Conservation (phyloP, 2,797 vertebrate genomes). For the Falco columbarius region DNA sequence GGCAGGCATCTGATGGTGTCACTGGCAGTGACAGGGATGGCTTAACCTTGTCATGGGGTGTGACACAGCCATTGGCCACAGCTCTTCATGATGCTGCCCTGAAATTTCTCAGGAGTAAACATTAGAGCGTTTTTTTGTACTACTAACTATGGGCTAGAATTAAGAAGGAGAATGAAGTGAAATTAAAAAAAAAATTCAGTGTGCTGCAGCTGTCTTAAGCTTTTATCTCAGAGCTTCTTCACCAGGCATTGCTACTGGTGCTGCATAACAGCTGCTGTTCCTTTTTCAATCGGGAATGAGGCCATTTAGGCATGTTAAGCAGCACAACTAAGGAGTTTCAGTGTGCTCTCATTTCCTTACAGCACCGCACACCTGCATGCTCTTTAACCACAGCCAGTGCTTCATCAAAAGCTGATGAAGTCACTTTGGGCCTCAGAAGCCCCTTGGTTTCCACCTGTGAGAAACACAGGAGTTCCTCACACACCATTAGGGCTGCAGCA, state of each 20-base stretch:
- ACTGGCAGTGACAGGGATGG: not conserved
- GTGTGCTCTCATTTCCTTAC: not conserved
- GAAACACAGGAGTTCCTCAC: not conserved
- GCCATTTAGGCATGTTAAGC: not conserved
- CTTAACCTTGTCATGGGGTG: not conserved
- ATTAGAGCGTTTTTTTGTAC: not conserved
- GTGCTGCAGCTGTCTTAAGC: not conserved
- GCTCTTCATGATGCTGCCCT: not conserved
- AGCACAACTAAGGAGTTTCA: not conserved
- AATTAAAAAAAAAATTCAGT: not conserved
- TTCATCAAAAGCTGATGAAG: not conserved
- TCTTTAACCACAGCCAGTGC: not conserved
- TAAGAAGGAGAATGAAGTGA: not conserved
- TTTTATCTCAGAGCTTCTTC: not conserved
- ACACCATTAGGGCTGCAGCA: not conserved
- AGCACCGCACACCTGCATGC: accelerated
- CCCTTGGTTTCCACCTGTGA: not conserved
- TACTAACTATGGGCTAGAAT: not conserved
- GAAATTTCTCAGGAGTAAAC: not conserved
- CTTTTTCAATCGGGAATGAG: not conserved
- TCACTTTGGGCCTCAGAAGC: not conserved
- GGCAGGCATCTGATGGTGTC: not conserved
- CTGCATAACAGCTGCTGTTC: not conserved
- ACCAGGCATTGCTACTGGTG: not conserved
- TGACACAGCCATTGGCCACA: not conserved